A percentile compares a stretch with the other conserved stretches of the same genome.
These are phyloP conservation scores for Trissolcus basalis DNA, from an alignment of 1,140 invertebrate genomes.

Conservation along the genomic window DNA sequence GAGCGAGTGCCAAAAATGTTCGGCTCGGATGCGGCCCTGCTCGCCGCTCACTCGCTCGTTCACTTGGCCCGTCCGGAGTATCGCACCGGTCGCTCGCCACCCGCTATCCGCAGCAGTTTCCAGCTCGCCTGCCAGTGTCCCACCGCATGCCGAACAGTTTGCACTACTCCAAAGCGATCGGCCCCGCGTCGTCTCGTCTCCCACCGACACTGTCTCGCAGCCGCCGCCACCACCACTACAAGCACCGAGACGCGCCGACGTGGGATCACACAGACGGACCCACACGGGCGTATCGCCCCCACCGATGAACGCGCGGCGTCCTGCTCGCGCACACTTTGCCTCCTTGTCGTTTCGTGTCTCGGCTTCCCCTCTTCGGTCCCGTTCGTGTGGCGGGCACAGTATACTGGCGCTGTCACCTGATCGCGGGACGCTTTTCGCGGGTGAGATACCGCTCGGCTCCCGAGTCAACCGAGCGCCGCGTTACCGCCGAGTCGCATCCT, in stretches of 20 bases:
- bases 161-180: constrained; percentile 73
- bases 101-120: constrained; percentile 72
- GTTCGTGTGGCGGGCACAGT: constrained; percentile 61
- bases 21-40: constrained; percentile 49
- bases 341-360: constrained; percentile 55
- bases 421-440: constrained; percentile 73
- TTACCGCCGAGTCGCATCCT: constrained; percentile 56
- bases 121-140: constrained; percentile 71
- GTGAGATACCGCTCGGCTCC: constrained; percentile 72
- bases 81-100: constrained; percentile 68
- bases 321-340: constrained; percentile 27
- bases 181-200: constrained; percentile 60
- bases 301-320: constrained; percentile 31
- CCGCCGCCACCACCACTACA: constrained; percentile 41
- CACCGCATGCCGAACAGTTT: constrained; percentile 75
- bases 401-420: constrained; percentile 71
- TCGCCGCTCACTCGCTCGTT: constrained; percentile 59
- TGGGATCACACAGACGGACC: constrained; percentile 33
- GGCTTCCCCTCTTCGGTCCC: constrained; percentile 46
- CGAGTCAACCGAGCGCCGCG: constrained; percentile 70
- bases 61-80: constrained; percentile 71
- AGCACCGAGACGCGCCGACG: constrained; percentile 16
- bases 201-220: constrained; percentile 60
- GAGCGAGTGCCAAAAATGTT: constrained; percentile 13
- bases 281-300: constrained; percentile 27